Conservation (phyloP, 2,888 invertebrate genomes). For the Gari tellinella region DNA sequence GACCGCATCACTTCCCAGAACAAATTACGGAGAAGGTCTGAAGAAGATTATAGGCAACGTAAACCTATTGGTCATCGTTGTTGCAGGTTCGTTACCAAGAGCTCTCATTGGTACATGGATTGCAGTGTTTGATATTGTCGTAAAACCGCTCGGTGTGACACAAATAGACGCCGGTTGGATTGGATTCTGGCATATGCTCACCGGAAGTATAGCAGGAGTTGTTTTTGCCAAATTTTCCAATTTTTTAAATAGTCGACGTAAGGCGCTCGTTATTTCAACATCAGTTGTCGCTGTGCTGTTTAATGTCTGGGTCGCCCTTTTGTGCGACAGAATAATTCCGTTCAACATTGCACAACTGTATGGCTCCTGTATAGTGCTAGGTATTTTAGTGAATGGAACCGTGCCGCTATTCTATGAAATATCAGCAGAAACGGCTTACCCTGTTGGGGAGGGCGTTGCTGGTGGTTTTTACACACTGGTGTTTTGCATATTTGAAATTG, state of each 20-base stretch:
- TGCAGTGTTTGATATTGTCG: conserved; percentile 41
- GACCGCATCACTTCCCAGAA: conserved; percentile 68
- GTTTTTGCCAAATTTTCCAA: conserved; percentile 39
- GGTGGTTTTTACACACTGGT: conserved; percentile 41
- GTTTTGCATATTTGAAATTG: conserved; percentile 10
- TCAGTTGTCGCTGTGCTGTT: conserved; percentile 17
- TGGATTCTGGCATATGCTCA: conserved; percentile 45
- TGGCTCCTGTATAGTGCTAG: conserved; percentile 39
- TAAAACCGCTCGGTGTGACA: conserved; percentile 40
- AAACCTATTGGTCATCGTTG: conserved; percentile 34
- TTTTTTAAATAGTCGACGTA: conserved; percentile 34
- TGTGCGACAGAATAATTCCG: conserved; percentile 15
- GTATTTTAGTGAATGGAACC: conserved; percentile 43
- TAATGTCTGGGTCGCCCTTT: conserved; percentile 41
- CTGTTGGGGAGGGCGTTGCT: conserved; percentile 45
- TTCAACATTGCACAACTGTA: conserved; percentile 33
- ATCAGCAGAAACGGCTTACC: conserved; percentile 42
- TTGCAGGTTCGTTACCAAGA: conserved; percentile 29
- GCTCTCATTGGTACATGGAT: conserved; percentile 37
- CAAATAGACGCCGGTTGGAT: conserved; percentile 55
- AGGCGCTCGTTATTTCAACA: conserved; percentile 23
- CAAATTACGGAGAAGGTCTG: conserved; percentile 61
- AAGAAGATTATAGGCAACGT: conserved; percentile 24
- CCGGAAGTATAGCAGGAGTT: conserved; percentile 43
- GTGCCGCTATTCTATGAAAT: conserved; percentile 47